A percentile compares a stretch with the other conserved stretches of the same genome.
phyloP scores from a whole-genome alignment of 2,888 invertebrate species.

The Meteorus colon region DNA sequence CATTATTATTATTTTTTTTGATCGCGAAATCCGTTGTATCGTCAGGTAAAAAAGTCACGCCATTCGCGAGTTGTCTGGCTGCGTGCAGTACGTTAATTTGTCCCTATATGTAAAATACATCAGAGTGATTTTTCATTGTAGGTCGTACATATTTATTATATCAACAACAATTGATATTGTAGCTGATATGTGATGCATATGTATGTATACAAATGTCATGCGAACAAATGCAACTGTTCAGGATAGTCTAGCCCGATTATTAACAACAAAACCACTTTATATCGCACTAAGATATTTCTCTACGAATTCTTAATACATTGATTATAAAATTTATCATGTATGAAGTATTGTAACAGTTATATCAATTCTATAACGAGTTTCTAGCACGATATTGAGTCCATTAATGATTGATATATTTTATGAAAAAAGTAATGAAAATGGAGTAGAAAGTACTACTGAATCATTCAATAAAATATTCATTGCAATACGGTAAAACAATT shows the following conservation, averaged over 20 bases:
- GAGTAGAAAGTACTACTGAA: no score
- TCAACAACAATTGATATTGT: constrained; percentile 60
- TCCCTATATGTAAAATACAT: constrained; percentile 29
- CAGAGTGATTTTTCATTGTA: constrained; percentile 30
- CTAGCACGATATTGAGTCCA: no score
- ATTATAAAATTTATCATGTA: no score
- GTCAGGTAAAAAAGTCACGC: constrained; percentile 34
- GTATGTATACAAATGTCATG: constrained; percentile 15
- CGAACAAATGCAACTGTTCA: constrained; percentile 34
- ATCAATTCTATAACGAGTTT: no score
- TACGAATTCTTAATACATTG: no score
- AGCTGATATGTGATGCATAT: constrained; percentile 31
- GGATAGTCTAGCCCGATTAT: constrained; percentile 52
- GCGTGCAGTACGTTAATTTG: constrained; percentile 26
- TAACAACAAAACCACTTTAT: constrained; percentile 47
- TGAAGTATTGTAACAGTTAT: no score
- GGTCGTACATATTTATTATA: constrained; percentile 21
- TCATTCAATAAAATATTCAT: no score
- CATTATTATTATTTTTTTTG: constrained; percentile 6
- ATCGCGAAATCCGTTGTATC: constrained; percentile 18
- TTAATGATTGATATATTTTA: no score
- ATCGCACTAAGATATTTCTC: no score
- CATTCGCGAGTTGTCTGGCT: constrained; percentile 27
- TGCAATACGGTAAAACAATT: no score
- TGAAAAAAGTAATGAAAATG: no score